Percentiles rank a stretch among this genome's conserved stretches.
phyloP scores from a whole-genome alignment of 2,888 invertebrate species.

The Aspidiotus rigidus region DNA sequence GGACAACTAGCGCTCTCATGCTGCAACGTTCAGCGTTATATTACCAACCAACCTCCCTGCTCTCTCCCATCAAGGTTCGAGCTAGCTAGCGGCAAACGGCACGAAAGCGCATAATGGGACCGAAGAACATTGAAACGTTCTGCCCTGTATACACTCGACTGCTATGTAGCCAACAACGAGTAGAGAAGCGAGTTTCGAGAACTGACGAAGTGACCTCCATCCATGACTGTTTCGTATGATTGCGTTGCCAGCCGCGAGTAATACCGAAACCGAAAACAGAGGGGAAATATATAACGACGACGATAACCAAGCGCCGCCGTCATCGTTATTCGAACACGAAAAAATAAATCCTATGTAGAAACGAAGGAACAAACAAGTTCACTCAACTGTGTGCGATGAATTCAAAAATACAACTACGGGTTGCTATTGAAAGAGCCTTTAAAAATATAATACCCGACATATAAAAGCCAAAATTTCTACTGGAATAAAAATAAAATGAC shows the following conservation, averaged over 20 bases:
- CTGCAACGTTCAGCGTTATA: conserved; percentile 2
- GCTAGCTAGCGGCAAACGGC: too few relatives aligned
- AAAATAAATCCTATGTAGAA: background rate
- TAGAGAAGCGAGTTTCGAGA: background rate
- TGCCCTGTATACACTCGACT: too few relatives aligned
- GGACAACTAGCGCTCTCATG: conserved; percentile 1
- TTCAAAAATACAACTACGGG: too few relatives aligned
- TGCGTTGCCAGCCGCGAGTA: background rate
- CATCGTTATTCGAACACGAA: background rate
- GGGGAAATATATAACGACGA: background rate
- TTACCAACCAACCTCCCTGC: background rate
- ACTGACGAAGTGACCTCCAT: background rate
- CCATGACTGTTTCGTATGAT: conserved; percentile 2
- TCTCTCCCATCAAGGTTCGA: background rate
- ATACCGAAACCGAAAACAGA: conserved; percentile 4
- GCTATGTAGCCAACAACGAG: too few relatives aligned
- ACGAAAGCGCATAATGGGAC: too few relatives aligned
- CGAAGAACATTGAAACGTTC: too few relatives aligned
- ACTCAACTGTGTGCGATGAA: too few relatives aligned
- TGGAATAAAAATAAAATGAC: too few relatives aligned
- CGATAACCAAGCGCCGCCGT: background rate
- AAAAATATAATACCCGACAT: too few relatives aligned
- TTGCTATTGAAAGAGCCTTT: too few relatives aligned
- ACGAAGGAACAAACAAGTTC: too few relatives aligned
- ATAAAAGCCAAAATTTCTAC: too few relatives aligned